Evolutionary conservation across 2,888 invertebrate genomes (phyloP).

Genomic region (Metellina segmentata): DNA sequence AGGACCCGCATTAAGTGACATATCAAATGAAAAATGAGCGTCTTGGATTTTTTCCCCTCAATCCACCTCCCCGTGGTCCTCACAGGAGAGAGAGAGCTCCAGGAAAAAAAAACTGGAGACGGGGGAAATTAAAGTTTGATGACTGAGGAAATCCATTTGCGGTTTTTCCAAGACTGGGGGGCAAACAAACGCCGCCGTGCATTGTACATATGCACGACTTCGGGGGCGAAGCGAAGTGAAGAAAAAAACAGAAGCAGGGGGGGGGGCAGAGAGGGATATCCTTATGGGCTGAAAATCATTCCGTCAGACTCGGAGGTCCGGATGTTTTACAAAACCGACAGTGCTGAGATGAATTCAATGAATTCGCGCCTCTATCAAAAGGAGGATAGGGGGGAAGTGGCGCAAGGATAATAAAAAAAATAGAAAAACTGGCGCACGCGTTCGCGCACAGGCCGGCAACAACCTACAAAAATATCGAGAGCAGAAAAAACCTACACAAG

Average conservation of each 20-base stretch:
- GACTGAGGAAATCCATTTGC: constrained; percentile 75
- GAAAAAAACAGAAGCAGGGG: background rate
- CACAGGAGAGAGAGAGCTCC: background rate
- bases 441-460: constrained; percentile 51
- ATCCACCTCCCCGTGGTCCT: too few relatives aligned
- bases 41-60: constrained; percentile 13
- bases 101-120: background rate
- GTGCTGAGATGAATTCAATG: constrained; percentile 74
- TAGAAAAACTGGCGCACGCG: constrained; percentile 7
- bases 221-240: too few relatives aligned
- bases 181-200: constrained; percentile 55
- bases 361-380: constrained; percentile 70
- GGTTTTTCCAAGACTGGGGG: constrained; percentile 53
- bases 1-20: constrained; percentile 22
- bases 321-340: constrained; percentile 75
- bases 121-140: constrained; percentile 75
- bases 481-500: too few relatives aligned
- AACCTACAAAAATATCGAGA: constrained; percentile 70
- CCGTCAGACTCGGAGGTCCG: constrained; percentile 65
- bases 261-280: constrained; percentile 47
- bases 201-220: constrained; percentile 20
- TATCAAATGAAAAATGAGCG: constrained; percentile 51
- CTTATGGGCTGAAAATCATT: constrained; percentile 75
- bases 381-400: constrained; percentile 1
- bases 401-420: constrained; percentile 26